Evolutionary conservation across 2,888 invertebrate genomes (phyloP).

Genomic region (Platycheirus rosarum): DNA sequence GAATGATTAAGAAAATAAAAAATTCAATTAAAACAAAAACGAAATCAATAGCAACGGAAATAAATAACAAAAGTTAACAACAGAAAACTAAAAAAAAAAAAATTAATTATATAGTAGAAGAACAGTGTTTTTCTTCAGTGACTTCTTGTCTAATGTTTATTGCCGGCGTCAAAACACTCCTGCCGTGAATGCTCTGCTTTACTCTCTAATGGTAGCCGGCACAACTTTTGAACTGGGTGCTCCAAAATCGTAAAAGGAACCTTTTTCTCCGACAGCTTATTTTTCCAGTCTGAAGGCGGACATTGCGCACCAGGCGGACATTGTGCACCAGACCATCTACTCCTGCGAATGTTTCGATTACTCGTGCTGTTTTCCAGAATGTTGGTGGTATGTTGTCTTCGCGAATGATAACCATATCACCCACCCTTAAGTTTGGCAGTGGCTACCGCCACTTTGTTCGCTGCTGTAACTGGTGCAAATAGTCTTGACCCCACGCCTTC

Average conservation of each 20-base stretch:
- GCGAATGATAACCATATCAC: background rate
- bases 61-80: no score
- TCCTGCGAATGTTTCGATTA: background rate
- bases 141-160: no score
- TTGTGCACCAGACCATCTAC: background rate
- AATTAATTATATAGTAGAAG: no score
- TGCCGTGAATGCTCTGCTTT: background rate
- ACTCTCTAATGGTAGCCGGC: background rate
- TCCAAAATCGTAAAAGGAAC: background rate
- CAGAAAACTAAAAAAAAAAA: no score
- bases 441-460: background rate
- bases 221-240: background rate
- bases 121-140: no score
- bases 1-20: no score
- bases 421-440: background rate
- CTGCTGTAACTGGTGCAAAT: constrained; percentile 5
- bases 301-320: background rate
- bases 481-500: background rate
- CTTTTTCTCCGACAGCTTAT: background rate
- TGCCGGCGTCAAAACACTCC: constrained; percentile 5
- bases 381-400: constrained; percentile 3
- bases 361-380: background rate
- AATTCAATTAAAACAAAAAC: no score
- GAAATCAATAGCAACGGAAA: no score
- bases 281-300: background rate